These are phyloP conservation scores for Porites evermanni DNA, from an alignment of 92 coral and sea anemone species.

Conservation along the genomic window DNA sequence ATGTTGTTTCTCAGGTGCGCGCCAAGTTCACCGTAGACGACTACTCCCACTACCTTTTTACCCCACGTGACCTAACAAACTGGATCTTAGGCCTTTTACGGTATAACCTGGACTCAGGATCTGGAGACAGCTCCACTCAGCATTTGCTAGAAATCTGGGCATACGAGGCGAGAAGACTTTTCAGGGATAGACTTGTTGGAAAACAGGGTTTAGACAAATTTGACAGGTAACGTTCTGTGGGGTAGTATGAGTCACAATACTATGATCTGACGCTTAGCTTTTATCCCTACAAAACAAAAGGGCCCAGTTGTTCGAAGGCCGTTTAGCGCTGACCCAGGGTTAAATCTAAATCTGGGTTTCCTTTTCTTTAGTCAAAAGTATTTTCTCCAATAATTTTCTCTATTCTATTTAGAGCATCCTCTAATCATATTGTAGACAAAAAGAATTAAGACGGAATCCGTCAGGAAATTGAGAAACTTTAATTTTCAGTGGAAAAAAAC, in stretches of 20 bases:
- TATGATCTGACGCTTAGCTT: no score
- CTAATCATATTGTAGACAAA: no score
- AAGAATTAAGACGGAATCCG: no score
- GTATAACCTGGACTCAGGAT: constrained; percentile 80
- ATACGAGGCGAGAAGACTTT: constrained; percentile 92
- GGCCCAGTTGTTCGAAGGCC: no score
- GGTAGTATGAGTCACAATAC: background rate
- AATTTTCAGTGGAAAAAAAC: no score
- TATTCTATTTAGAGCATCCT: no score
- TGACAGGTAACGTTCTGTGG: constrained; percentile 68
- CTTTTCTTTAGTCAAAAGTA: no score
- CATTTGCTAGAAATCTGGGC: constrained; percentile 95
- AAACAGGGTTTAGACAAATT: constrained; percentile 92
- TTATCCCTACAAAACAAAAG: no score
- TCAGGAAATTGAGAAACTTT: no score
- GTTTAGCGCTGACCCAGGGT: no score
- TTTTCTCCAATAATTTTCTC: no score
- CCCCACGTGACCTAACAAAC: constrained; percentile 99
- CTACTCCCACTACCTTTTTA: constrained; percentile 95
- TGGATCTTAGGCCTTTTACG: constrained; percentile 95
- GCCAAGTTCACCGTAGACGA: constrained; percentile 98
- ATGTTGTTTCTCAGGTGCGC: constrained; percentile 71
- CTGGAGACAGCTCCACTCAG: constrained; percentile 91
- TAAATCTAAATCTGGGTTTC: no score
- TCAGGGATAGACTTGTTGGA: constrained; percentile 96